Evolutionary conservation across 2,888 invertebrate genomes (phyloP), one percentile per base, ranked within the genome.

Genomic region (Ormyrus pomaceus): DNA sequence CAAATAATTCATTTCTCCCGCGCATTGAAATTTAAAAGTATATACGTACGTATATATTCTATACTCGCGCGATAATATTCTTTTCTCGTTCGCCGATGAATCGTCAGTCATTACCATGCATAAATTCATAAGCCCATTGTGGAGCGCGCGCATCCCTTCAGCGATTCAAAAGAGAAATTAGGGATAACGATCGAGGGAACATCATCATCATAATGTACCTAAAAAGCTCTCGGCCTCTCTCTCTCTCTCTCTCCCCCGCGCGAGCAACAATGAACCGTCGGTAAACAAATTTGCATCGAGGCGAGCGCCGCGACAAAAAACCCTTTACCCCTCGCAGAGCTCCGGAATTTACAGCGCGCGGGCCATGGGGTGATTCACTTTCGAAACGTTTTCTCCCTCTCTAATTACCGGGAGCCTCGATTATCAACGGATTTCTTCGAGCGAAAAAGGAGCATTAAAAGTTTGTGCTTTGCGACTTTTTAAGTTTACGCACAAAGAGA

Each of bases 201-300:
- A 69, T 74, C 64, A 61, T 79, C 64, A 61, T 61, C 45, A 56
- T 56, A 69, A 69, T 79, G 56, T 58, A 10, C 56, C 62, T 55
- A 79, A 74, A 79, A 79, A 79, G 62, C 62, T 34, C 34, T 34
- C 4, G 34, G 34, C 4, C 34, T 34, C 34, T 34, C 34, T 34
- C 4, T 4, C 34, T 3, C 34, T 34, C 34, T 34, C 34, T 34
- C 34, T 2, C 51, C 9, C 55, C 59, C 66, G 11, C 8, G 34
- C 6, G 11, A 46, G 53, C 56, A 73, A 68, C 73, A 73, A 69
- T 73, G 50, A 73, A 62, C 73, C 77, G 51, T 73, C 50, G 6
- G 68, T 79, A 79, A 73, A 79, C 73, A 79, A 79, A 79, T 79
- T 79, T 72, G 66, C 65, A 73, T 78, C 51, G 11, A 77, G 77